A percentile compares a stretch with the other conserved stretches of the same genome.
phyloP scores from a whole-genome alignment of 2,113 vertebrate species.

The Martes martes region DNA sequence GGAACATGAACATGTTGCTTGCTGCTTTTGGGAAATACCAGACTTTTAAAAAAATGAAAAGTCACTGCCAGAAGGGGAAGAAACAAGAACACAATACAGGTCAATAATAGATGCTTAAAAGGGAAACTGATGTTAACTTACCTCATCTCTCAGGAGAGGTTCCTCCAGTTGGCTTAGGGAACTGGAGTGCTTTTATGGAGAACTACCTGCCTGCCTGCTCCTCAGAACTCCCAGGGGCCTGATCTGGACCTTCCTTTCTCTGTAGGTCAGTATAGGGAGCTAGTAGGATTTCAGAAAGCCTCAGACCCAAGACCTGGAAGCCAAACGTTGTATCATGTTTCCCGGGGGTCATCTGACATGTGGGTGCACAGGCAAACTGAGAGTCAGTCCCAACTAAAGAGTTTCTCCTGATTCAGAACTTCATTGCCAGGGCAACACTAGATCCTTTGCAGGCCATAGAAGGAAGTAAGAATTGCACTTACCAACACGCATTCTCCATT shows the following conservation, averaged over 20 bases:
- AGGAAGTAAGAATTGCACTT: background rate
- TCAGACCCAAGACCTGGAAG: background rate
- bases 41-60: conserved; percentile 9
- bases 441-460: background rate
- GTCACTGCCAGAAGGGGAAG: background rate
- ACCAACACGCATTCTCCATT: background rate
- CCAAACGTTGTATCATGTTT: background rate
- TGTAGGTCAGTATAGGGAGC: background rate
- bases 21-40: background rate
- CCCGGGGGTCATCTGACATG: background rate
- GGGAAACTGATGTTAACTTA: background rate
- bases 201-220: background rate
- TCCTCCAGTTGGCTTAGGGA: background rate
- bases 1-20: background rate
- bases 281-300: background rate
- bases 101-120: background rate
- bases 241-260: background rate
- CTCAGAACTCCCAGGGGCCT: background rate
- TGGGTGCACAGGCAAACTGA: background rate
- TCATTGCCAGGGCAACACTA: background rate
- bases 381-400: background rate
- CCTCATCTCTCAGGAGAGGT: background rate
- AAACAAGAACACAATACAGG: background rate
- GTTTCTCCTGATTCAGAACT: background rate
- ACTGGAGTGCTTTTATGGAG: background rate